Evolutionary conservation across 2,888 invertebrate species (phyloP), one percentile per base, ranked within the genome.

Genomic region (Eupithecia exiguata): DNA sequence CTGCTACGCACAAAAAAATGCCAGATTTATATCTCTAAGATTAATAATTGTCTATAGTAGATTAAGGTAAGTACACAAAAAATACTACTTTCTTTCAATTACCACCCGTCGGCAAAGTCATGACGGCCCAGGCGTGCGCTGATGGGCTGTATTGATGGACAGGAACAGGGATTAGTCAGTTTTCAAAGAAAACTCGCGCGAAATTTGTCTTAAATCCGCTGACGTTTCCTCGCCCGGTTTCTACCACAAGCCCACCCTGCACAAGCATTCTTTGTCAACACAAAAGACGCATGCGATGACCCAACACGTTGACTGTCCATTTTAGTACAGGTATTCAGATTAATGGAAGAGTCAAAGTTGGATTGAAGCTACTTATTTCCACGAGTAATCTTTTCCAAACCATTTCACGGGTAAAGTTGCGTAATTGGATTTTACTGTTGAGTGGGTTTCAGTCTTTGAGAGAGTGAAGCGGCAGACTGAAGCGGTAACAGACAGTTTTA

Each of bases 381-480:
- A 66, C 40, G 66, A 38, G 66, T 66, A 66, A 66, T 66, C 66
- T 66, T 66, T 65, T 66, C 66, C 66, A 66, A 66, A 40, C 66
- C 66, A 66, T 66, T 66, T 66, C 38, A 66, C 38, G 66, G 66
- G 66, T 40, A 66, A 66, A 66, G 66, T 43, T 66, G 25, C 21
- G 40, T 66, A 66, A 66, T 66, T 66, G 66, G 66, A 66, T 66
- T 66, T 66, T 66, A 66, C 66, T 66, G 40, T 66, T 35, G 65
- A 38, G 38, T 36, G 65, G 5, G 65, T 38, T 38, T 38, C 36
- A 21, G 66, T 66, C 66, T 66, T 43, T 66, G 40, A 66, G 65
- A 66, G 65, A 18, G 36, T 36, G 35, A 65, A 63, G 36, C 63
- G 25, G 36, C 35, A 63, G 10, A 58, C 58, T 58, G 25, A 53